Evolutionary conservation across 1,140 invertebrate species (phyloP).

Genomic region (Drosophila tropicalis): DNA sequence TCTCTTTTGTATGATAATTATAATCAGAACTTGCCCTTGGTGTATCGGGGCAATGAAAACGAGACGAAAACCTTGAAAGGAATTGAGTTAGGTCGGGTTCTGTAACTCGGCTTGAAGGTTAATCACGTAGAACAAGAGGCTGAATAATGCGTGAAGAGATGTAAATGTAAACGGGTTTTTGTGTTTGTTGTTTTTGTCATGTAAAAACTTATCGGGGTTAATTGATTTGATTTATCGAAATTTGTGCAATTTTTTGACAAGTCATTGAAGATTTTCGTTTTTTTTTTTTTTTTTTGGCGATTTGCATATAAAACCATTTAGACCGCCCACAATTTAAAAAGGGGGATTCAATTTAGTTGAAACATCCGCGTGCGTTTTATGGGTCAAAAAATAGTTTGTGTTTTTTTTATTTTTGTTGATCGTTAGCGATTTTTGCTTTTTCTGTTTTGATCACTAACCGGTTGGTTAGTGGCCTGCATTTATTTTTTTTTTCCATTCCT

Average conservation of each 20-base stretch:
- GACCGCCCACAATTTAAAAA: slow-evolving; percentile 59
- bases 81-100: slow-evolving; percentile 15
- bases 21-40: slow-evolving; percentile 46
- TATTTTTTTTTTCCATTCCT: slow-evolving; percentile 38
- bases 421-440: slow-evolving; percentile 43
- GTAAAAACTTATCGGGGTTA: slow-evolving; percentile 57
- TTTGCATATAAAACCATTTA: slow-evolving; percentile 67
- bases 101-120: slow-evolving; percentile 27
- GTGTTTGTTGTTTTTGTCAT: slow-evolving; percentile 8
- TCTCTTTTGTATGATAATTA: slow-evolving; percentile 19
- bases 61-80: slow-evolving; percentile 5
- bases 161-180: slow-evolving; percentile 14
- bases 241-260: slow-evolving; percentile 63
- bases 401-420: slow-evolving; percentile 50
- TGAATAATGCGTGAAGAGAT: neutral
- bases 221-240: slow-evolving; percentile 64
- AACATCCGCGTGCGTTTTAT: slow-evolving; percentile 69
- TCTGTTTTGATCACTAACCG: slow-evolving; percentile 76
- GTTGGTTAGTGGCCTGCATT: slow-evolving; percentile 47
- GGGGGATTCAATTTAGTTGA: slow-evolving; percentile 46
- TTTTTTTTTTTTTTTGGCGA: slow-evolving; percentile 7
- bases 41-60: neutral
- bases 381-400: slow-evolving; percentile 67
- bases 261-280: slow-evolving; percentile 21
- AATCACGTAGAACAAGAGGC: slow-evolving; percentile 19